phyloP scores from a whole-genome alignment of 2,113 vertebrate genomes.

The Gymnogyps californianus region DNA sequence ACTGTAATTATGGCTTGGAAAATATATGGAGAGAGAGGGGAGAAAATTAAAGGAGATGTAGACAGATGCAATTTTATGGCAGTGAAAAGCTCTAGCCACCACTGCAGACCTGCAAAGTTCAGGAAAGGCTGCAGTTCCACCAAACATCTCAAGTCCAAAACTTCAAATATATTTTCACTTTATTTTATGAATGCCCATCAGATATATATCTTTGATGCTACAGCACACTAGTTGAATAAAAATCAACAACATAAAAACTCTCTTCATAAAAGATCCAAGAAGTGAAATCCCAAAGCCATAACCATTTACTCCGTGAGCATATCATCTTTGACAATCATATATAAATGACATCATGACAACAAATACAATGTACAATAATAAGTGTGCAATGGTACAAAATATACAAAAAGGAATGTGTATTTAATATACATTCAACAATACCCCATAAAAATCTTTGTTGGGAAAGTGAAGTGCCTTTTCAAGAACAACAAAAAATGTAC shows the following conservation, averaged over 20 bases:
- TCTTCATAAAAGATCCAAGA: constrained; percentile 55
- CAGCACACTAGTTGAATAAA: constrained; percentile 50
- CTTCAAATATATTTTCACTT: constrained; percentile 59
- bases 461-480: constrained; percentile 43
- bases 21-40: neutral
- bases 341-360: constrained; percentile 45
- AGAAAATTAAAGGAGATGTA: neutral
- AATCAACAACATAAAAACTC: constrained; percentile 51
- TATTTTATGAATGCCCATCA: constrained; percentile 60
- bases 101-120: neutral
- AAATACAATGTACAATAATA: constrained; percentile 43
- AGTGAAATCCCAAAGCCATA: constrained; percentile 51
- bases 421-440: constrained; percentile 59
- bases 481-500: constrained; percentile 42
- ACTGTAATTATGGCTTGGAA: constrained; percentile 29
- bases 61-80: neutral
- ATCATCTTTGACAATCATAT: constrained; percentile 35
- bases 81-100: neutral
- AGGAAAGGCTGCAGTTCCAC: neutral
- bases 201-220: constrained; percentile 37
- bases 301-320: constrained; percentile 41
- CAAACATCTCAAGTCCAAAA: neutral
- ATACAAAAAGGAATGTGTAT: constrained; percentile 61
- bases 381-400: constrained; percentile 55
- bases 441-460: constrained; percentile 46